phyloP scores from a whole-genome alignment of 2,797 vertebrate genomes.

The Alauda arvensis region DNA sequence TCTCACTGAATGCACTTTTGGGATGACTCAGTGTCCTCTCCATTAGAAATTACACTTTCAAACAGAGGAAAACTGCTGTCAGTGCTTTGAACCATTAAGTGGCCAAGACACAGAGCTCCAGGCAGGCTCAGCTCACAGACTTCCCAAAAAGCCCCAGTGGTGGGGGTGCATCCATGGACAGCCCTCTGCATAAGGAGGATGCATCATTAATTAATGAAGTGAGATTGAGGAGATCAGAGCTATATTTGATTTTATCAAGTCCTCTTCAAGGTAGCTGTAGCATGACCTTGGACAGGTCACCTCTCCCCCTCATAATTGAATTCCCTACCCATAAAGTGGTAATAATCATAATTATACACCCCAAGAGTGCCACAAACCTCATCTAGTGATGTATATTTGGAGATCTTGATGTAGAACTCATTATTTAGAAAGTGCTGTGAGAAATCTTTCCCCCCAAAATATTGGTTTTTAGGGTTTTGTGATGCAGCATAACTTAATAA shows the following conservation, averaged over 20 bases:
- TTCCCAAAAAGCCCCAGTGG: background rate
- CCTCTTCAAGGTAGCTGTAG: background rate
- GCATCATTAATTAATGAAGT: background rate
- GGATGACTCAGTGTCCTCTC: background rate
- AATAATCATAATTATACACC: background rate
- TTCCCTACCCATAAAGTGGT: background rate
- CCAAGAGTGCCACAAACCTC: background rate
- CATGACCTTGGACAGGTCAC: background rate
- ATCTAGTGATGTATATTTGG: background rate
- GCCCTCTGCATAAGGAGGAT: background rate
- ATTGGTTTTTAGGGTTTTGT: background rate
- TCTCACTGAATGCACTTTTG: background rate
- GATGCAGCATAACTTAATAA: background rate
- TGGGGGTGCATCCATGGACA: background rate
- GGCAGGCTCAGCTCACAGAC: background rate
- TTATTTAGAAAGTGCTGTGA: background rate
- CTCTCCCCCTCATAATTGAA: background rate
- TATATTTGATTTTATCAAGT: background rate
- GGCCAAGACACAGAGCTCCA: background rate
- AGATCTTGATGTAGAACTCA: background rate
- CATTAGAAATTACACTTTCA: background rate
- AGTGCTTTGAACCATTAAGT: background rate
- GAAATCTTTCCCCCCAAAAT: background rate
- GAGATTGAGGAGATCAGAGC: background rate
- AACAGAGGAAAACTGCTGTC: background rate